phyloP scores from a whole-genome alignment of 1,140 invertebrate genomes.

The Drosophila nasuta region DNA sequence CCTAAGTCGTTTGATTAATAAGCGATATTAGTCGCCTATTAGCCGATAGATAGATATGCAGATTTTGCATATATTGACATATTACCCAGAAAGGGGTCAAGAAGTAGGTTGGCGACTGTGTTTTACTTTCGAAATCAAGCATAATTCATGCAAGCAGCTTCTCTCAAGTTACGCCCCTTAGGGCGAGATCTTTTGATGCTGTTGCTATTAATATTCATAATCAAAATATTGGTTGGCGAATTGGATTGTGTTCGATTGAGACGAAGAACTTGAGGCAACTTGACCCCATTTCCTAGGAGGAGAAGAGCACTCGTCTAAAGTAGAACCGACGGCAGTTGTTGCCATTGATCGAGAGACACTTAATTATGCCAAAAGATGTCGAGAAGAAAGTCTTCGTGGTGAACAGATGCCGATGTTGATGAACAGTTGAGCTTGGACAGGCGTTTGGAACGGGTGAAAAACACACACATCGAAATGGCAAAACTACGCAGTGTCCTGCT shows the following conservation, averaged over 20 bases:
- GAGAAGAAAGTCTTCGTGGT: conserved; percentile 71
- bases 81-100: conserved; percentile 13
- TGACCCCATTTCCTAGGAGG: conserved; percentile 63
- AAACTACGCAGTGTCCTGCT: conserved; percentile 50
- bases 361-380: conserved; percentile 21
- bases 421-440: conserved; percentile 46
- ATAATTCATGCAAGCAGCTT: conserved; percentile 36
- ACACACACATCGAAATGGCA: conserved; percentile 29
- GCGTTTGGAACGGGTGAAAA: conserved; percentile 32
- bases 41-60: too few species aligned
- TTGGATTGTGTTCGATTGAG: conserved; percentile 34
- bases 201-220: conserved; percentile 61
- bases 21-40: too few species aligned
- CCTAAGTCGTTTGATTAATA: too few species aligned
- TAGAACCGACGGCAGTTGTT: conserved; percentile 58
- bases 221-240: conserved; percentile 37
- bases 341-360: conserved; percentile 57
- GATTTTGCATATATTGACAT: neutral
- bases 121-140: conserved; percentile 42
- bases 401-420: conserved; percentile 1
- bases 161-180: conserved; percentile 12
- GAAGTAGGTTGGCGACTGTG: conserved; percentile 15
- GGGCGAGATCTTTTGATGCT: conserved; percentile 22
- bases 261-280: conserved; percentile 38
- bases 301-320: conserved; percentile 48